Evolutionary conservation across 1,140 invertebrate species (phyloP), one percentile per base, ranked within the genome.

Genomic region (Drosophila baimaii): DNA sequence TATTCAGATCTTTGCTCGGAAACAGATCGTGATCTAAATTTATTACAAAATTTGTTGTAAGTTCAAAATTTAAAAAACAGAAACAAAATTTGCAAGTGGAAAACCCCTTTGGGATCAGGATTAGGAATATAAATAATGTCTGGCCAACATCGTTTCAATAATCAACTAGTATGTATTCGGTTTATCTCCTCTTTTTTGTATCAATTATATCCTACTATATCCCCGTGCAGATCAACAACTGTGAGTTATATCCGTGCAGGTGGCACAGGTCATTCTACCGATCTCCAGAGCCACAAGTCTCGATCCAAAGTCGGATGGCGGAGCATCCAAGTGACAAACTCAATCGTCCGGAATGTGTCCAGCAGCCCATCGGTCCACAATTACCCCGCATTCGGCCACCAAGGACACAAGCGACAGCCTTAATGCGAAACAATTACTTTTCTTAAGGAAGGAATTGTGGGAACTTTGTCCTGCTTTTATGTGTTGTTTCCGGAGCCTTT

Each of bases 281-380:
- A 1, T 21, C 43, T 33, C 43, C 21, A 7, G 2, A 29, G 10
- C 43, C 65, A 5, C 27, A 43, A 10, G 7, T 5, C n/a, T 71
- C 52, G 3, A 57, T 13, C 12, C 69, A 71, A 8, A 70, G 43
- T 5, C 9, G 9, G 6, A 10, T 17, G 21, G 33, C 52, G 29
- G 69, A 72, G 23, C 69, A 72, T 35, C 69, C 65, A 0, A 41
- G 5, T 9, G 52, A 70, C 17, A 12, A 23, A 5, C 66, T 72
- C 1, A 6, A 2, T 1, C 4, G 12, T 2, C 8, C 5, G 8
- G 7, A 9, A 8, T 5, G 21, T n/a, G 3, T n/a, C 15, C 17
- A 17, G 9, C 12, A 23, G 10, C 1, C 1, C 7, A 3, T 12
- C 4, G 5, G 0, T 2, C 17, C 4, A 0, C 19, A 12, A 44